Evolutionary conservation across 2,888 invertebrate species (phyloP).

Genomic region (Eueremaeus valkanovi): DNA sequence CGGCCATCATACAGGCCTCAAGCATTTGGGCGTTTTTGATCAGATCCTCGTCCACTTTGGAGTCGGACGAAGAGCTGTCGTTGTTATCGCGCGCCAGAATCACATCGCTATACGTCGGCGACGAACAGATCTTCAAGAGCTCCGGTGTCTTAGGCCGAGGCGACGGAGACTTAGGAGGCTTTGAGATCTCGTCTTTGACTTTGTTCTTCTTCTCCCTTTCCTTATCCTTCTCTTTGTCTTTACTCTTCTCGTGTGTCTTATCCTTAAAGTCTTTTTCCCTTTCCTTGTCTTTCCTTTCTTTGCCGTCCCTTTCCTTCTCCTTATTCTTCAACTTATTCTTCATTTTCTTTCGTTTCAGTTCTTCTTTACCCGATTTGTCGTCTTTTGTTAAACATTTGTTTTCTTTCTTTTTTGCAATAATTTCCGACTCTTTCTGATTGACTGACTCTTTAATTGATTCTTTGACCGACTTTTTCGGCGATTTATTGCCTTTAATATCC

Average conservation of each 20-base stretch:
- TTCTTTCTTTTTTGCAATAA: neutral
- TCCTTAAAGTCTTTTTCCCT: slow-evolving; percentile 36
- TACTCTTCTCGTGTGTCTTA: slow-evolving; percentile 46
- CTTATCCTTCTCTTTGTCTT: slow-evolving; percentile 46
- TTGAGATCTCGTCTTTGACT: neutral
- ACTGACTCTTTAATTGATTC: neutral
- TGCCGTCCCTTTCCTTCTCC: slow-evolving; percentile 40
- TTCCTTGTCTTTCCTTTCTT: slow-evolving; percentile 37
- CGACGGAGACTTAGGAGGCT: slow-evolving; percentile 10
- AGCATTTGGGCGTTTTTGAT: slow-evolving; percentile 35
- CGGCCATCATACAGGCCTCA: slow-evolving; percentile 28
- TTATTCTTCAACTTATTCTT: slow-evolving; percentile 41
- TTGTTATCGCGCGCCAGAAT: neutral
- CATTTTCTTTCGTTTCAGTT: slow-evolving; percentile 38
- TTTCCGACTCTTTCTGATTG: slow-evolving; percentile 7
- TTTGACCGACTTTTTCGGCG: slow-evolving; percentile 20
- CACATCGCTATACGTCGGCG: slow-evolving; percentile 21
- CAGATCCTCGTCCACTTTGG: slow-evolving; percentile 37
- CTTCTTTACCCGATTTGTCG: slow-evolving; percentile 42
- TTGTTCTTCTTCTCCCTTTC: neutral
- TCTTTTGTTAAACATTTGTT: no score
- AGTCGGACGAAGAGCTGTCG: slow-evolving; percentile 38
- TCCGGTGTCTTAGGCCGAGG: slow-evolving; percentile 39
- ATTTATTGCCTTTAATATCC: slow-evolving; percentile 23
- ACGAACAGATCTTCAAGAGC: neutral